Base-by-base conservation (phyloP, 2,888 invertebrate species). In the Catocala sponsa region DNA sequence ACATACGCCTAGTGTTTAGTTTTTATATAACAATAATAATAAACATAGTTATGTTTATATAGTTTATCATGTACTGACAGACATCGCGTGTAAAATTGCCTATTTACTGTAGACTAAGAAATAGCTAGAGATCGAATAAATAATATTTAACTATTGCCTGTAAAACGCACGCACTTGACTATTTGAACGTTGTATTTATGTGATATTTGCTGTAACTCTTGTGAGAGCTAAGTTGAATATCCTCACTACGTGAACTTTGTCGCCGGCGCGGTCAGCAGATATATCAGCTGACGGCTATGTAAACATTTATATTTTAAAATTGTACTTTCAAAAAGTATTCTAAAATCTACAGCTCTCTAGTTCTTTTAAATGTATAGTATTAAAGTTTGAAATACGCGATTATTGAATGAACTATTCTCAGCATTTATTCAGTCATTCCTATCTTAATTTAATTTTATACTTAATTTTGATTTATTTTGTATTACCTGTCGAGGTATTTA, bases 341-440 rank as follows among this genome's bases (percentile, higher is more conserved):
- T 35, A 12, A 52, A 49, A 50, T 48, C 5, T 6, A 32, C 49
- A 58, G 55, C 70, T 60, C 58, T 72, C 64, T 67, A 65, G 47
- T 54, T 60, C 7, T 56, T 46, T 38, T 25, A 43, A 43, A 61
- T 50, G 12, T 59, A 25, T 59, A 25, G 65, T 70, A 63, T 49
- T 70, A 62, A 41, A 66, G 49, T 59, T 59, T 54, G 60, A 63
- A 46, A 59, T 63, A 59, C 38, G 65, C 56, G 61, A 59, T 64
- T 65, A 46, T 59, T 6, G 13, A 46, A 73, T 77, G 67, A 78
- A 78, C 68, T 78, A 63, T 76, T 79, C 75, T 78, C 74, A 70
- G 88, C 88, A 89, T 90, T 91, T 90, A 89, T 84, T 79, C 70
- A 82, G 86, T 85, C 89, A 91, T 92, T 92, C 91, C 91, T 87